These are phyloP conservation scores for Eulemur coronatus DNA, from an alignment of 2,797 vertebrate genomes.

Conservation along the genomic window DNA sequence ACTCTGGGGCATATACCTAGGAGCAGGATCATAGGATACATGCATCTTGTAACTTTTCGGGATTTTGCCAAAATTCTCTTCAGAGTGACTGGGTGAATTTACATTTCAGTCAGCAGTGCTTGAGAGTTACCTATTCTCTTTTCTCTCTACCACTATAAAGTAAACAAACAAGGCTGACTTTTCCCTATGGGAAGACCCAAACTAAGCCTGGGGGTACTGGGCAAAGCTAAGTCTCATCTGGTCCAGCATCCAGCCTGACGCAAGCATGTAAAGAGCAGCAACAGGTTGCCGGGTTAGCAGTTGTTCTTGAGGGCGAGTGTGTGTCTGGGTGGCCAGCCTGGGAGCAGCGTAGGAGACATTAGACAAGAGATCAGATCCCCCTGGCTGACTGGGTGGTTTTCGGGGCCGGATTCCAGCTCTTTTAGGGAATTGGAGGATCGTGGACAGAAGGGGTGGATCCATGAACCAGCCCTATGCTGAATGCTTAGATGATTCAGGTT, in stretches of 20 bases:
- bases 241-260: neutral
- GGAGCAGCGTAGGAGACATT: neutral
- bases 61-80: conserved; percentile 45
- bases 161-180: neutral
- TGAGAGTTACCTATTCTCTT: conserved; percentile 28
- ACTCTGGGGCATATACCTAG: neutral
- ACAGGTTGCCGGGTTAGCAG: neutral
- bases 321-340: neutral
- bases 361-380: neutral
- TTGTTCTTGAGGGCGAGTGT: neutral
- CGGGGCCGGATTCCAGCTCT: neutral
- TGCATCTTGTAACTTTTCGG: conserved; percentile 37
- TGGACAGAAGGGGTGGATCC: neutral
- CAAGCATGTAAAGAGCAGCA: neutral
- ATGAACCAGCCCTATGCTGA: neutral
- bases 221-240: neutral
- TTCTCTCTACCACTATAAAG: neutral
- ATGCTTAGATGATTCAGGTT: neutral
- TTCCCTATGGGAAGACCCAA: neutral
- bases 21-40: neutral
- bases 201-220: neutral
- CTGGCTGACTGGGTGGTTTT: neutral
- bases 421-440: neutral
- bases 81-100: conserved; percentile 13
- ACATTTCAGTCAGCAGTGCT: neutral